phyloP scores from a whole-genome alignment of 2,113 vertebrate genomes.

The Progne subis region DNA sequence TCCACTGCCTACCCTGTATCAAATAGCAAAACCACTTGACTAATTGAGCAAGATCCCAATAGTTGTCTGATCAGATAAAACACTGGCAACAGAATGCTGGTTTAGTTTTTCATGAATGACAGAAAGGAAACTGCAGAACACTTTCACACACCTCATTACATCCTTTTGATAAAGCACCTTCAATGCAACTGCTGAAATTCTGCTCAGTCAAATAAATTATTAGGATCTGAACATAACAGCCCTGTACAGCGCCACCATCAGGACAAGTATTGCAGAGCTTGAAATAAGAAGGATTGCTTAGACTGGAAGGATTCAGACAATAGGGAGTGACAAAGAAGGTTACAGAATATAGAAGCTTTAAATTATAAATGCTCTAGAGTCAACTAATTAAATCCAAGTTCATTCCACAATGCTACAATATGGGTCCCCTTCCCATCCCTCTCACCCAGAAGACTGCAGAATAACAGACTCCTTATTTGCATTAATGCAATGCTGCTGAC shows the following conservation, averaged over 20 bases:
- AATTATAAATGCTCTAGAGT: neutral
- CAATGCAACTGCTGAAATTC: neutral
- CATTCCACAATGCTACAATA: neutral
- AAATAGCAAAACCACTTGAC: neutral
- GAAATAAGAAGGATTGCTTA: neutral
- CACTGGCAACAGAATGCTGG: neutral
- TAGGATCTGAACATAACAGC: neutral
- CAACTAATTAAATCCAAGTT: neutral
- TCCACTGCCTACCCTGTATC: neutral
- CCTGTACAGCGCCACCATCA: neutral
- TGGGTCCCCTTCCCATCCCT: neutral
- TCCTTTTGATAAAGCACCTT: neutral
- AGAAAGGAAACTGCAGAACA: neutral
- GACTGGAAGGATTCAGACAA: neutral
- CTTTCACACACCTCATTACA: neutral
- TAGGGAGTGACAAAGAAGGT: neutral
- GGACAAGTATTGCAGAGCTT: neutral
- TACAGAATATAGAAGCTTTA: neutral
- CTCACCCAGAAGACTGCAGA: accelerated
- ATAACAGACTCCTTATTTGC: neutral
- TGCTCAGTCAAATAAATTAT: neutral
- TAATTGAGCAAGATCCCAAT: neutral
- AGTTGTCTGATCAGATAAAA: neutral
- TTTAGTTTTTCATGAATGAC: neutral
- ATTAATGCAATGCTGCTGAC: neutral